Percentiles rank a stretch among this genome's conserved stretches.
These are phyloP conservation scores for Eufriesea mexicana DNA, from an alignment of 1,140 invertebrate species.

Conservation along the genomic window DNA sequence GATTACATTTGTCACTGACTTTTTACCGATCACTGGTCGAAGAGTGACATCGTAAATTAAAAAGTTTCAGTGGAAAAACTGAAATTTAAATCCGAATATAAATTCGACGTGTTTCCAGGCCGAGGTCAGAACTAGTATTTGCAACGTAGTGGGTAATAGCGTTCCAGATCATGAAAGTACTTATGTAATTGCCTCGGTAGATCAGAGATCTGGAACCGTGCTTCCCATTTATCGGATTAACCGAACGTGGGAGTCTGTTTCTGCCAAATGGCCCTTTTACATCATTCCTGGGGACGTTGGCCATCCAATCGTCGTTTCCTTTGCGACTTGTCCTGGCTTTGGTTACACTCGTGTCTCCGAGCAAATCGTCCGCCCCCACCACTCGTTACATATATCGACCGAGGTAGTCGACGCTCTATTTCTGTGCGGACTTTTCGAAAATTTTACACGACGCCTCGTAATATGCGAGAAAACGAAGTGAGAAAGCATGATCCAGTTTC, in stretches of 20 bases:
- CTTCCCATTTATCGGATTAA: not conserved
- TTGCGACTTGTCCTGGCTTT: not conserved
- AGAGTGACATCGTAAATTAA: not conserved
- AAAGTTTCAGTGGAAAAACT: too few relatives aligned
- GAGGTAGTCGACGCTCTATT: not conserved
- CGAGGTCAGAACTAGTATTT: not conserved
- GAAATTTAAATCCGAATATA: too few relatives aligned
- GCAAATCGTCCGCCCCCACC: not conserved
- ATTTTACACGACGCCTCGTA: too few relatives aligned
- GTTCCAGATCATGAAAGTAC: not conserved
- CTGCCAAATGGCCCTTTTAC: slow-evolving; percentile 9
- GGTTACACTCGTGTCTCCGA: too few relatives aligned
- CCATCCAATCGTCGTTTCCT: not conserved
- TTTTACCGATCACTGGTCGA: not conserved
- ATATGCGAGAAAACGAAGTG: too few relatives aligned
- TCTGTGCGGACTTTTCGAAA: too few relatives aligned
- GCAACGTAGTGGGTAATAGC: not conserved
- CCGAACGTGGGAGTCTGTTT: not conserved
- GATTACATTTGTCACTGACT: not conserved
- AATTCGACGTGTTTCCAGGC: too few relatives aligned
- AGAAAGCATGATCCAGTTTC: slow-evolving; percentile 1
- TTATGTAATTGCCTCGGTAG: not conserved
- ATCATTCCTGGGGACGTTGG: not conserved
- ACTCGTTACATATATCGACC: not conserved
- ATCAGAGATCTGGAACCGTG: not conserved